A percentile compares a stretch with the other conserved stretches of the same genome.
These are phyloP conservation scores for Acanthis flammea DNA, from an alignment of 2,797 vertebrate species.

Conservation along the genomic window DNA sequence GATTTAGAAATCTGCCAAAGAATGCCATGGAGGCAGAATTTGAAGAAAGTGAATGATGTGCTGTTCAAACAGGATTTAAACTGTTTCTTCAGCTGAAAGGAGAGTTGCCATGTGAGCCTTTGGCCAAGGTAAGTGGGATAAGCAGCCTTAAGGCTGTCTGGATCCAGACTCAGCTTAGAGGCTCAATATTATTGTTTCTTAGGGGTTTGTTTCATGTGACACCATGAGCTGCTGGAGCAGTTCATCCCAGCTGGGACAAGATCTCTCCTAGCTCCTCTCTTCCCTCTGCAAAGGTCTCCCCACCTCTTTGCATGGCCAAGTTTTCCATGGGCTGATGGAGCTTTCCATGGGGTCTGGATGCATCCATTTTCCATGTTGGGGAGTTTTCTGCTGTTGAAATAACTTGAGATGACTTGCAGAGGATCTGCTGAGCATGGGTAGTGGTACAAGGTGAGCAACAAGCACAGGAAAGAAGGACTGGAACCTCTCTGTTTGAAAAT, in stretches of 20 bases:
- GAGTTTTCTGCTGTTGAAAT: background rate
- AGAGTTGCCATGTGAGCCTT: background rate
- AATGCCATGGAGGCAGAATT: background rate
- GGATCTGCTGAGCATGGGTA: rapidly evolving
- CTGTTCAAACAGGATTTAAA: background rate
- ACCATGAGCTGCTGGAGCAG: background rate
- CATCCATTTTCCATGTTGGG: rapidly evolving
- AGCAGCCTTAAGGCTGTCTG: background rate
- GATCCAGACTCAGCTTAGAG: background rate
- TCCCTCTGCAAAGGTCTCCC: background rate
- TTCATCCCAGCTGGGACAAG: background rate
- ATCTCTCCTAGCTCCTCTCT: background rate
- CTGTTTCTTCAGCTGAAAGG: background rate
- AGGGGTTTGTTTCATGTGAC: background rate
- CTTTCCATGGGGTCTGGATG: background rate
- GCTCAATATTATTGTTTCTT: background rate
- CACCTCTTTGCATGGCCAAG: background rate
- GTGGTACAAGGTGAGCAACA: background rate
- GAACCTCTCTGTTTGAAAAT: background rate
- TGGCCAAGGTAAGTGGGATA: background rate
- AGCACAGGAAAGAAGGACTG: background rate
- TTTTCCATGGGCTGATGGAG: background rate
- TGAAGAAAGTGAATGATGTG: background rate
- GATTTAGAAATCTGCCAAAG: background rate
- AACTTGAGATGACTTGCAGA: background rate